phyloP scores from a whole-genome alignment of 2,113 vertebrate genomes.

The Corydoras sp. region DNA sequence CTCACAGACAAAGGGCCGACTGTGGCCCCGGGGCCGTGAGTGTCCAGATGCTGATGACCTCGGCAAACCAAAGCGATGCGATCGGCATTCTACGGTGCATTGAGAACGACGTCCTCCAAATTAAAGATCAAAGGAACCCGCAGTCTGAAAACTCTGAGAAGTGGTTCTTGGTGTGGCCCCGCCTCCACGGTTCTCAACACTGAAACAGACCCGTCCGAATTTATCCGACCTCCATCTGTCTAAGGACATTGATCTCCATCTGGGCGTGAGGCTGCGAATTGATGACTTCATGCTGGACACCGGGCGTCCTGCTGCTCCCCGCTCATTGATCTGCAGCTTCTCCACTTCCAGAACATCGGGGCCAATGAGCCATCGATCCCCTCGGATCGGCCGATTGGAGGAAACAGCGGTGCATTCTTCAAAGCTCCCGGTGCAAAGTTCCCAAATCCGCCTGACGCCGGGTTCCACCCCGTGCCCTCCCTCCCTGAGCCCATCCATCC shows the following conservation, averaged over 20 bases:
- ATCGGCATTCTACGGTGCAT: too few relatives aligned
- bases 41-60: too few relatives aligned
- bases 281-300: slow-evolving; percentile 40
- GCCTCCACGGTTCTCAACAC: not conserved
- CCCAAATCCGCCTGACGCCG: slow-evolving; percentile 1
- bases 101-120: too few relatives aligned
- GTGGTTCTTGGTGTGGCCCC: not conserved
- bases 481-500: too few relatives aligned
- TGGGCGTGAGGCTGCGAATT: slow-evolving; percentile 30
- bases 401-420: slow-evolving; percentile 1
- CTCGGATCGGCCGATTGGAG: slow-evolving; percentile 39
- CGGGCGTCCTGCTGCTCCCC: slow-evolving; percentile 22
- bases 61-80: too few relatives aligned
- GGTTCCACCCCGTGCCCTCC: too few relatives aligned
- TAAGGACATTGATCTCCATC: slow-evolving; percentile 35
- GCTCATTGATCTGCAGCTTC: slow-evolving; percentile 34
- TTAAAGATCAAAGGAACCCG: not conserved
- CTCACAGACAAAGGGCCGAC: too few relatives aligned
- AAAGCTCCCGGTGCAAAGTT: not conserved
- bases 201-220: slow-evolving; percentile 7
- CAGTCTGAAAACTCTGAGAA: not conserved
- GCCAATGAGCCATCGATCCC: slow-evolving; percentile 57
- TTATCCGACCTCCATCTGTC: slow-evolving; percentile 28
- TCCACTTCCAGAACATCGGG: slow-evolving; percentile 42
- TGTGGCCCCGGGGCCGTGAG: too few relatives aligned